A percentile compares a stretch with the other conserved stretches of the same genome.
Evolutionary conservation across 1,140 invertebrate genomes (phyloP).

Genomic region (Phthorimaea operculella): DNA sequence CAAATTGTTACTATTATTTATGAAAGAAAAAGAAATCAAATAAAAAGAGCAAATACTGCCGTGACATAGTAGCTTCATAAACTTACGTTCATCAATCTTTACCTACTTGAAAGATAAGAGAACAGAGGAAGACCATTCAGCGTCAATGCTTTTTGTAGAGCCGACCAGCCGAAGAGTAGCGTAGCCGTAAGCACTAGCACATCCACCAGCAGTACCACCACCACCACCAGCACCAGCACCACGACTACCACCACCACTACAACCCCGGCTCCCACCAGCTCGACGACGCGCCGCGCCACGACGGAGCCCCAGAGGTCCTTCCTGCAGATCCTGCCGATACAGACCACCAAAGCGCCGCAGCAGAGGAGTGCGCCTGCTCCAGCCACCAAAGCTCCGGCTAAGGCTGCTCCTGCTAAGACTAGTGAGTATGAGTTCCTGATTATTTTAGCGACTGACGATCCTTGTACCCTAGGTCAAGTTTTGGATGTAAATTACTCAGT

Average conservation of each 20-base stretch:
- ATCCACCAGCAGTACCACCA: slow-evolving; percentile 27
- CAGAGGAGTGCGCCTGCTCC: neutral
- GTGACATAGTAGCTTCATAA: too few relatives aligned
- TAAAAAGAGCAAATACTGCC: too few relatives aligned
- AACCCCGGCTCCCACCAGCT: slow-evolving; percentile 64
- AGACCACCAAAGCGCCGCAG: slow-evolving; percentile 21
- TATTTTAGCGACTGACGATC: too few relatives aligned
- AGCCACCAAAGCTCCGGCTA: too few relatives aligned
- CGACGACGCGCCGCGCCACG: slow-evolving; percentile 44
- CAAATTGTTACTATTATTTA: too few relatives aligned
- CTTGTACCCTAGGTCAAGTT: too few relatives aligned
- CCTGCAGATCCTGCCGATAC: slow-evolving; percentile 52
- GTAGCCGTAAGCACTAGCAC: slow-evolving; percentile 28
- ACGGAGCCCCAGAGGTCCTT: slow-evolving; percentile 52
- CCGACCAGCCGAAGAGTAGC: slow-evolving; percentile 29
- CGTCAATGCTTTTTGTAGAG: slow-evolving; percentile 25
- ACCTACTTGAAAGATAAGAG: neutral
- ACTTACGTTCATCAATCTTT: too few relatives aligned
- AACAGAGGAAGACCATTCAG: neutral
- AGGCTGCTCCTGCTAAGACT: neutral
- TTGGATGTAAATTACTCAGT: too few relatives aligned
- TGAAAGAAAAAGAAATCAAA: too few relatives aligned
- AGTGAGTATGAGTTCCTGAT: neutral
- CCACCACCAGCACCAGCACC: slow-evolving; percentile 34
- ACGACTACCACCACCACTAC: slow-evolving; percentile 55